These are phyloP conservation scores for Netelia inedita DNA, from an alignment of 2,888 invertebrate species.

Conservation along the genomic window DNA sequence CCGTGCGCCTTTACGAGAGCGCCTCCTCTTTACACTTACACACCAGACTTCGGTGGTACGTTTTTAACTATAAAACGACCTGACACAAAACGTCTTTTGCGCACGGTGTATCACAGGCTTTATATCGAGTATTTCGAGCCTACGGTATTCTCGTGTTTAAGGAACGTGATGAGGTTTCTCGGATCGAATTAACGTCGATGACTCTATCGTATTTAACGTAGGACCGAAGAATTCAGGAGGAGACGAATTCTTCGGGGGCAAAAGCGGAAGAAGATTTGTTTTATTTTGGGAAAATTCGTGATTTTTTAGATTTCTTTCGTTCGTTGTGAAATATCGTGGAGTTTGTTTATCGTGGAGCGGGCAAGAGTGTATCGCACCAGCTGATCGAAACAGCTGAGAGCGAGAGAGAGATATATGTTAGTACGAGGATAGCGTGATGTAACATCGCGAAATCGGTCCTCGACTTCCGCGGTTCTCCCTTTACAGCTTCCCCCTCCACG, in stretches of 20 bases:
- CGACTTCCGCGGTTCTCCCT: constrained; percentile 64
- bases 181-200: no score
- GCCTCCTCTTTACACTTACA: constrained; percentile 69
- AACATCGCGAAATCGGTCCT: constrained; percentile 59
- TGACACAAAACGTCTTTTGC: constrained; percentile 37
- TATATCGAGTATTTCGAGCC: constrained; percentile 26
- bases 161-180: no score
- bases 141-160: neutral
- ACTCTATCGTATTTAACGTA: no score
- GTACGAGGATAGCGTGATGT: constrained; percentile 57
- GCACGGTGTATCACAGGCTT: constrained; percentile 8
- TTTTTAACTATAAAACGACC: constrained; percentile 28
- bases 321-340: no score
- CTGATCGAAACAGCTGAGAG: no score
- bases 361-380: no score
- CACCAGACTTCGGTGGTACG: constrained; percentile 38
- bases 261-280: neutral
- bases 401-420: neutral
- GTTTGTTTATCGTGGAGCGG: no score
- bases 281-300: neutral
- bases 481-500: constrained; percentile 4
- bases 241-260: neutral
- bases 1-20: constrained; percentile 83
- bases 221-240: neutral
- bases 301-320: no score